Evolutionary conservation across 2,113 vertebrate species (phyloP), one percentile per base, ranked within the genome.

Genomic region (Leucoraja erinaceus): DNA sequence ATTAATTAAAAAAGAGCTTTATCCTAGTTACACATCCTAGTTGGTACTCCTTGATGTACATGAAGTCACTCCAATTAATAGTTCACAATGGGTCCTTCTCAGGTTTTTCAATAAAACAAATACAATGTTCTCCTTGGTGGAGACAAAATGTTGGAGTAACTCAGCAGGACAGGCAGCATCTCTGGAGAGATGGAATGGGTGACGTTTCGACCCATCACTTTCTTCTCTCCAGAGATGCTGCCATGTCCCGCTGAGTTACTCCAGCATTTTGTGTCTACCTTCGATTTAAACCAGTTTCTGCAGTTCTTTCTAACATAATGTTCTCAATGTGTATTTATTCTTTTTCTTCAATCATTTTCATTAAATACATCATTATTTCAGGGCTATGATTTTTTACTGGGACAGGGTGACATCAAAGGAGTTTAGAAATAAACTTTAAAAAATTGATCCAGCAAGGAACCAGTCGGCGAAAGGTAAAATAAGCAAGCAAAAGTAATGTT

Each of bases 341-440:
- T 72, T 72, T 14, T 88, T 33, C 59, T 33, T 14, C 59, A 63
- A 63, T 88, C n/a, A 63, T 88, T 88, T 61, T 88, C 59, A 88
- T 66, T 63, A 66, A 88, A 63, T 88, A 66, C 16, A 63, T 56
- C 83, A 88, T 63, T 88, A 88, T 63, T 88, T 88, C 59, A 88
- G 59, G 31, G 22, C 28, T 59, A 25, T 12, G 10, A 12, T 59
- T 66, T 66, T 66, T 14, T 47, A 47, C 81, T n/a, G 5, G 56
- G 47, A 84, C 25, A 61, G 3, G 25, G 28, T 56, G 54, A 61
- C 10, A 16, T 31, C 83, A 33, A 1, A 12, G 18, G 56, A 63
- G 14, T 63, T 66, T 31, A 63, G 59, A 88, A 88, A 14, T 31
- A 16, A 63, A 88, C 3, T 31, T 11, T 31, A 63, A 63, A 59